phyloP scores from a whole-genome alignment of 1,140 invertebrate species.

The Nomia melanderi region DNA sequence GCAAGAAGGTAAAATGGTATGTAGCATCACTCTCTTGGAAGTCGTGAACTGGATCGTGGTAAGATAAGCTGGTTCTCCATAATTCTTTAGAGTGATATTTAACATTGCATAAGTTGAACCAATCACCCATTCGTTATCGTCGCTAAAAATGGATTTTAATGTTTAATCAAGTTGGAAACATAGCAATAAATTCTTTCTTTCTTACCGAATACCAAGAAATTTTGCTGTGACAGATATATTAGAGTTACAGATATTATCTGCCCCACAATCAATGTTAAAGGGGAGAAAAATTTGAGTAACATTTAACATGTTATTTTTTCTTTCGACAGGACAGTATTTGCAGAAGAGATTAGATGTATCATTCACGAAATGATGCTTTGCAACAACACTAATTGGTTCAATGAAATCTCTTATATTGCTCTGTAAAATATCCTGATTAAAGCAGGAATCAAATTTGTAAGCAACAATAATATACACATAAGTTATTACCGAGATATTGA shows the following conservation, averaged over 20 bases:
- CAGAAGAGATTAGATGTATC: constrained; percentile 37
- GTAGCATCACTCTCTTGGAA: constrained; percentile 66
- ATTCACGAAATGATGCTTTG: constrained; percentile 54
- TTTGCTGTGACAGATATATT: constrained; percentile 68
- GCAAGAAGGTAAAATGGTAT: constrained; percentile 75
- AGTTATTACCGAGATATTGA: constrained; percentile 51
- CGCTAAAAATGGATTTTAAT: constrained; percentile 34
- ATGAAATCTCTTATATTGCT: constrained; percentile 50
- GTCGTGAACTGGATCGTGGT: constrained; percentile 66
- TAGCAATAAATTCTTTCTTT: not conserved
- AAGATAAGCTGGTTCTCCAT: constrained; percentile 75
- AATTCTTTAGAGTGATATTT: constrained; percentile 70
- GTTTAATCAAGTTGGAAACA: not conserved
- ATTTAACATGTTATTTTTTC: constrained; percentile 30
- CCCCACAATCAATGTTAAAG: constrained; percentile 76
- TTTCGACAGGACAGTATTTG: constrained; percentile 61
- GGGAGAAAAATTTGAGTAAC: constrained; percentile 63
- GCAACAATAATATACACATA: not conserved
- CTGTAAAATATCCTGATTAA: constrained; percentile 46
- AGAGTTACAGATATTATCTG: constrained; percentile 75
- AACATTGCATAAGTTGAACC: constrained; percentile 74
- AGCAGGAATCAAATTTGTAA: not conserved
- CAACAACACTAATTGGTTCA: constrained; percentile 66
- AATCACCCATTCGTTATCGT: constrained; percentile 71
- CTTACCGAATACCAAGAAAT: constrained; percentile 52